These are phyloP conservation scores for Pollenia labialis DNA, from an alignment of 2,888 invertebrate genomes.

Conservation along the genomic window DNA sequence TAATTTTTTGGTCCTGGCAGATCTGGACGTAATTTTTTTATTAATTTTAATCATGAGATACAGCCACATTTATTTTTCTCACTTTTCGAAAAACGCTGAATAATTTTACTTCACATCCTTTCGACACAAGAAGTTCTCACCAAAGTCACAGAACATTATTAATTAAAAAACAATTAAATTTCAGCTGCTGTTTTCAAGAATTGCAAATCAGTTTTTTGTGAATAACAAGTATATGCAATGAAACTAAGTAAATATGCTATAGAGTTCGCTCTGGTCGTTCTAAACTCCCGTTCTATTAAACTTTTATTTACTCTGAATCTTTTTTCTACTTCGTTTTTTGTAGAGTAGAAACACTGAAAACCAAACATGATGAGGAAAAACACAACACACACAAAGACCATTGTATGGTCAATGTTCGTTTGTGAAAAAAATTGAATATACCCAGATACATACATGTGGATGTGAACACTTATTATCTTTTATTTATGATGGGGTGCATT, in stretches of 20 bases:
- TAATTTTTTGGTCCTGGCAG: no score
- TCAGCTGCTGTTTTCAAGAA: no score
- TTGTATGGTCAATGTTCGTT: slow-evolving; percentile 68
- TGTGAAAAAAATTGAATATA: slow-evolving; percentile 17
- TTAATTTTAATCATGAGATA: no score
- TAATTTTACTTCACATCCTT: no score
- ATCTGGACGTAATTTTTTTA: no score
- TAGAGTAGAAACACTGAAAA: slow-evolving; percentile 29
- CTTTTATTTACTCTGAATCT: not conserved
- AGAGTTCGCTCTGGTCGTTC: not conserved
- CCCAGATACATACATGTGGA: not conserved
- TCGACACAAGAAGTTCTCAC: no score
- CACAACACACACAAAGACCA: slow-evolving; percentile 22
- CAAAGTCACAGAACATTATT: no score
- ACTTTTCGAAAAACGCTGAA: no score
- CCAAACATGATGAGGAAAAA: slow-evolving; percentile 25
- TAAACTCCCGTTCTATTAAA: not conserved
- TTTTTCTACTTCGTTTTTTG: not conserved
- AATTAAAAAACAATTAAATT: no score
- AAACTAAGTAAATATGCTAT: not conserved
- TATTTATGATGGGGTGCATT: slow-evolving; percentile 34
- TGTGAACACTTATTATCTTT: slow-evolving; percentile 25
- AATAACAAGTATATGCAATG: no score
- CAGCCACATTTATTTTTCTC: no score
- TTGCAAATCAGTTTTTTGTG: no score